Conservation (phyloP, 2,888 invertebrate species). For the Mythimna loreyi region DNA sequence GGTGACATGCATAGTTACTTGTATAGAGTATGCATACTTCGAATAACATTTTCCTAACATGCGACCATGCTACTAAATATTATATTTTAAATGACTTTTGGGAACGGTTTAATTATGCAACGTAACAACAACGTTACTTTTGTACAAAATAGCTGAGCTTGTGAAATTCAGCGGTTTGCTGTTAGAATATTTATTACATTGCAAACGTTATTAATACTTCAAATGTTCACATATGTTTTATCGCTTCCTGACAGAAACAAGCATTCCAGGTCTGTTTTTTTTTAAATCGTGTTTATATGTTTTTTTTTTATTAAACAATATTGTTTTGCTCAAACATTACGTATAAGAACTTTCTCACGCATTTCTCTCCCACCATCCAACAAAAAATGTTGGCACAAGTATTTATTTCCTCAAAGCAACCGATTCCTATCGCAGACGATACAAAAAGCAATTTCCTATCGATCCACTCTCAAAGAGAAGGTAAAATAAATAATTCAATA, state of each 20-base stretch:
- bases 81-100: conserved; percentile 36
- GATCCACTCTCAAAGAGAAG: conserved; percentile 32
- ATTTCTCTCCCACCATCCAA: conserved; percentile 1
- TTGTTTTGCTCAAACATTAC: too few relatives aligned
- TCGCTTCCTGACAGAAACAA: conserved; percentile 2
- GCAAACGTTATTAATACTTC: conserved; percentile 26
- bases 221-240: conserved; percentile 8
- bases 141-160: conserved; percentile 19
- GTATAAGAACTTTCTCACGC: too few relatives aligned
- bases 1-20: too few relatives aligned
- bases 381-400: not conserved
- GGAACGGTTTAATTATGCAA: conserved; percentile 44
- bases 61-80: conserved; percentile 29
- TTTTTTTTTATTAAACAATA: not conserved
- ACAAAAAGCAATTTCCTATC: conserved; percentile 57
- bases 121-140: conserved; percentile 26
- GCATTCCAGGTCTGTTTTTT: too few relatives aligned
- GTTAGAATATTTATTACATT: conserved; percentile 27
- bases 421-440: conserved; percentile 44
- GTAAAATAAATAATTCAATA: conserved; percentile 64
- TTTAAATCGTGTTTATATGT: too few relatives aligned
- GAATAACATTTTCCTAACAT: conserved; percentile 17
- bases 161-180: not conserved
- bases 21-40: conserved; percentile 28
- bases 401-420: conserved; percentile 27